Evolutionary conservation across 2,113 vertebrate species (phyloP), one percentile per base, ranked within the genome.

Genomic region (Dolichallabes microphthalmus): DNA sequence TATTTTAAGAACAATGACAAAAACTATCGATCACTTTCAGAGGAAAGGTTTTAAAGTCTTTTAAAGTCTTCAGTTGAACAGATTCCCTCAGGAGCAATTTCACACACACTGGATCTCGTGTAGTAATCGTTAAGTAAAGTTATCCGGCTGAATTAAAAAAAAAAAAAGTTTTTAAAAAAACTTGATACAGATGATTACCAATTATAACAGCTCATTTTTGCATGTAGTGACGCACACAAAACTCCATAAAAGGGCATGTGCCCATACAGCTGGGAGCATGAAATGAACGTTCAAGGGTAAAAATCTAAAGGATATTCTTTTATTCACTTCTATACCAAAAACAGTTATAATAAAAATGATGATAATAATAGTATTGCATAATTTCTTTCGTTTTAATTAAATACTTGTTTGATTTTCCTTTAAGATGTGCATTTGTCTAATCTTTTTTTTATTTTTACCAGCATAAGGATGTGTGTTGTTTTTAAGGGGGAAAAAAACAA

Each of bases 1-100:
- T 32, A 45, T 68, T 82, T 81, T 82, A 69, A 69, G 52, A 82
- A 82, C 13, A 69, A 82, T 55, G 53, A 60, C 10, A 25, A 73
- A 45, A 25, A 50, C 69, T 73, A 50, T 71, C 19, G 8, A 22
- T 71, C 68, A 4, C 19, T 20, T 71, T 39, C 30, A 68, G 66
- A 68, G 2, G 30, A 39, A 39, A 35, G 66, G 66, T 10, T 35
- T 35, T 32, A 66, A 66, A 6, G 27, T 4, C 64, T 20, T n/a
- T n/a, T n/a, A n/a, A n/a, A n/a, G 30, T 45, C 7, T 45, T 45
- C 45, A 69, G 66, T 10, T 45, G 45, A 45, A 45, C 7, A 35
- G 15, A 69, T 19, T 69, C 66, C 66, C 30, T 32, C 0, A 19
- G 68, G 17, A 69, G 30, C 17, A 39, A 39, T 69, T 20, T 69